Conservation (phyloP, 2,888 invertebrate species). For the Schizaphis graminum region DNA sequence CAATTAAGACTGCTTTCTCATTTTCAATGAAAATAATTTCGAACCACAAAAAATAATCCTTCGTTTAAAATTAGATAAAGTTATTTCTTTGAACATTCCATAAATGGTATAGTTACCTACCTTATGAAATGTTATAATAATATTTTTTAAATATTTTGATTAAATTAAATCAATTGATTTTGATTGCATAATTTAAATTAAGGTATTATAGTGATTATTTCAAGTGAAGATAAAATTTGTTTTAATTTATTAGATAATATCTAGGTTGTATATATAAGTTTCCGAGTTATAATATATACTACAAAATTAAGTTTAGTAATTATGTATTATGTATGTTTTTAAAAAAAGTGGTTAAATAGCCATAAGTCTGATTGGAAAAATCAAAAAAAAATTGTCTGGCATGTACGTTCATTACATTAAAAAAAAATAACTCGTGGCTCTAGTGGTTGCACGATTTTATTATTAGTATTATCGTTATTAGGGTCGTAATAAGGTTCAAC, state of each 20-base stretch:
- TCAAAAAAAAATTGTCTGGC: background rate
- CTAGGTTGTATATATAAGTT: background rate
- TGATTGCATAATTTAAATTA: background rate
- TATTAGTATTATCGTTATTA: background rate
- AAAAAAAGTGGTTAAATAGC: background rate
- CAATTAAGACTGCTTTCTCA: background rate
- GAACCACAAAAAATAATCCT: background rate
- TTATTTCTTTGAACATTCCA: background rate
- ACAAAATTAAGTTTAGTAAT: background rate
- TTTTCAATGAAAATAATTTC: background rate
- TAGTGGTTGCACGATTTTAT: background rate
- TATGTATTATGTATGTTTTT: background rate
- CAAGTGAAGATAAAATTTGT: background rate
- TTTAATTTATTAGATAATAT: background rate
- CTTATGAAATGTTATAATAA: background rate
- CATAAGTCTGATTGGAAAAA: background rate
- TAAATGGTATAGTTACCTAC: background rate
- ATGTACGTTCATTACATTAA: background rate
- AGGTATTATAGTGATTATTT: background rate
- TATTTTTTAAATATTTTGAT: background rate
- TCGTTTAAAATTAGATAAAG: background rate
- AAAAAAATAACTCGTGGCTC: background rate
- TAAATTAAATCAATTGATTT: background rate
- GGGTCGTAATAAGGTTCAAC: slow-evolving; percentile 27
- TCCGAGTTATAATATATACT: background rate